phyloP scores from a whole-genome alignment of 2,113 vertebrate genomes.

The Lasiurus cinereus region DNA sequence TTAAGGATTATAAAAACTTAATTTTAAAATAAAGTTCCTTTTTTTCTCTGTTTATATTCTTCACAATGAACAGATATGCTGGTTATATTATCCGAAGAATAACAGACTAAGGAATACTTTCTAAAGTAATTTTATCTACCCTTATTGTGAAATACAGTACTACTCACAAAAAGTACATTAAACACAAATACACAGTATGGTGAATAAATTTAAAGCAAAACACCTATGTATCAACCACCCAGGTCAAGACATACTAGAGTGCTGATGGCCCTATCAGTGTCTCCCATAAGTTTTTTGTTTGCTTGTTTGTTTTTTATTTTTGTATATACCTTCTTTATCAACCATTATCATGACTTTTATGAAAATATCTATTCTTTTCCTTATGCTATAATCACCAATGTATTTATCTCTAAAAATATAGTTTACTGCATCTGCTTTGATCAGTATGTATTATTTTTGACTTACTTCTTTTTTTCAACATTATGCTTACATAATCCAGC shows the following conservation, averaged over 20 bases:
- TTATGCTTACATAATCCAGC: background rate
- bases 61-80: background rate
- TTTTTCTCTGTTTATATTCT: slow-evolving; percentile 17
- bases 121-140: slow-evolving; percentile 3
- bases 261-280: rapidly evolving
- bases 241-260: background rate
- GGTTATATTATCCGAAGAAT: background rate
- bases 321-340: background rate
- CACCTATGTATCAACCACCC: background rate
- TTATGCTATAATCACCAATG: background rate
- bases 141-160: background rate
- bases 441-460: background rate
- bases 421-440: background rate
- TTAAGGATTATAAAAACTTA: background rate
- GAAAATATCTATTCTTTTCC: background rate
- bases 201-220: slow-evolving; percentile 34
- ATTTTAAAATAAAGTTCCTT: slow-evolving; percentile 1
- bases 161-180: background rate
- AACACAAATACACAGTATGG: background rate
- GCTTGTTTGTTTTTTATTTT: background rate
- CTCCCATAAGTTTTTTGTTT: background rate
- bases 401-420: background rate
- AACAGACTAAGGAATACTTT: background rate
- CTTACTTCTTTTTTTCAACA: background rate
- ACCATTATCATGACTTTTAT: background rate